phyloP scores from a whole-genome alignment of 2,113 vertebrate species.

The Hemicordylus capensis region DNA sequence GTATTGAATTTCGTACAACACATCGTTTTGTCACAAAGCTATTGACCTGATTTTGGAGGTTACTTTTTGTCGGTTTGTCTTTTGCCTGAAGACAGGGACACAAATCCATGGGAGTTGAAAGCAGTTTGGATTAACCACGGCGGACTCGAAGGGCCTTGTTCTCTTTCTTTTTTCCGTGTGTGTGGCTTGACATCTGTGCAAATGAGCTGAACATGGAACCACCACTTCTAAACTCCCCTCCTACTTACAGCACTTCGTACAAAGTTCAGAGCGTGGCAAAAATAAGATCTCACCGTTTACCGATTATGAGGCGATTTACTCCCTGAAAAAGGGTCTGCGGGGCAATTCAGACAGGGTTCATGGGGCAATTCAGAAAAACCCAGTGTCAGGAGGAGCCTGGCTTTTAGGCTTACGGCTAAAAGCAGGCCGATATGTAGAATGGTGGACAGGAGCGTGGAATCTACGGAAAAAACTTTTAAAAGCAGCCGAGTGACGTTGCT shows the following conservation, averaged over 20 bases:
- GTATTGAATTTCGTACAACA: constrained; percentile 82
- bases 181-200: constrained; percentile 48
- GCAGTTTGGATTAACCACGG: constrained; percentile 73
- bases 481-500: neutral
- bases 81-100: constrained; percentile 74
- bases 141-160: constrained; percentile 64
- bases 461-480: neutral
- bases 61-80: constrained; percentile 45
- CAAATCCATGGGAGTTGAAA: constrained; percentile 78
- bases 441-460: constrained; percentile 11
- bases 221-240: constrained; percentile 32
- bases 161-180: neutral
- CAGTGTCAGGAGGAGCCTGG: constrained; percentile 62
- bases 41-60: constrained; percentile 75
- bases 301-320: constrained; percentile 61
- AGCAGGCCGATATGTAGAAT: neutral
- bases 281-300: constrained; percentile 49
- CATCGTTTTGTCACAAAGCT: constrained; percentile 82
- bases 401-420: constrained; percentile 47
- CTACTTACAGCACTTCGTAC: neutral
- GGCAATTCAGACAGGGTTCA: constrained; percentile 70
- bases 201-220: constrained; percentile 31
- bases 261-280: constrained; percentile 56
- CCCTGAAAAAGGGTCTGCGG: constrained; percentile 67
- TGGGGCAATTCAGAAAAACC: constrained; percentile 68